Evolutionary conservation across 2,113 vertebrate species (phyloP).

Genomic region (Hoplias malabaricus): DNA sequence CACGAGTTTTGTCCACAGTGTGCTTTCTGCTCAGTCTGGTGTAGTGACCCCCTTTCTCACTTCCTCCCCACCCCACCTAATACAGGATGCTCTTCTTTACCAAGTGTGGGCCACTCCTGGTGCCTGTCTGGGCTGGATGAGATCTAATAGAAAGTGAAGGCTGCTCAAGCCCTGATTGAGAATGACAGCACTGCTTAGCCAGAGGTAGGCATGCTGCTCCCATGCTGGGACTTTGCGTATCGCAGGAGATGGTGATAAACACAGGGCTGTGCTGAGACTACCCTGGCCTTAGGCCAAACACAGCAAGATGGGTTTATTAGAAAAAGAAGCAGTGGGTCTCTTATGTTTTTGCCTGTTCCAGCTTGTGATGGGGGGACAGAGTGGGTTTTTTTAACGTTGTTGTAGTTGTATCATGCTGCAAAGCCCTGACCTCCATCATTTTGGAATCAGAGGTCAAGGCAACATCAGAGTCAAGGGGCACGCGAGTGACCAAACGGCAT

Average conservation of each 20-base stretch:
- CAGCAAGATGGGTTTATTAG: conserved; percentile 65
- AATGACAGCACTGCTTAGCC: conserved; percentile 72
- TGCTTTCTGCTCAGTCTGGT: conserved; percentile 53
- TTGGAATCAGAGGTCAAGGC: conserved; percentile 42
- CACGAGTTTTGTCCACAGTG: conserved; percentile 61
- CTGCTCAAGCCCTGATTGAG: conserved; percentile 69
- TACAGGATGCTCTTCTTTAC: conserved; percentile 60
- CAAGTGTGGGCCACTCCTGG: conserved; percentile 58
- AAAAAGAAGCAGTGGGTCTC: conserved; percentile 55
- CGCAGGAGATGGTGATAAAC: conserved; percentile 65
- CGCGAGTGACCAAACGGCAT: not conserved
- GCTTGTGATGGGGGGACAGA: conserved; percentile 48
- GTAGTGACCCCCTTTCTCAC: conserved; percentile 49
- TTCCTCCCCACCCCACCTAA: conserved; percentile 67
- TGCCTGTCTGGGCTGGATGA: conserved; percentile 63
- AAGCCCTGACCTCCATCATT: conserved; percentile 41
- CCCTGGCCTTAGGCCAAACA: conserved; percentile 65
- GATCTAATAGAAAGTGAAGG: conserved; percentile 78
- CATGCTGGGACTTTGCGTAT: conserved; percentile 72
- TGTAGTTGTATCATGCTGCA: conserved; percentile 44
- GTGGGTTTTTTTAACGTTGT: conserved; percentile 50
- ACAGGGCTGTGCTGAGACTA: conserved; percentile 59
- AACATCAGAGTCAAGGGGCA: not conserved
- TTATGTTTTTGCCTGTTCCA: conserved; percentile 53
- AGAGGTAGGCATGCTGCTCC: conserved; percentile 71